Percentiles rank a stretch among this genome's conserved stretches.
phyloP scores from a whole-genome alignment of 2,113 vertebrate species.

The Piaya cayana region DNA sequence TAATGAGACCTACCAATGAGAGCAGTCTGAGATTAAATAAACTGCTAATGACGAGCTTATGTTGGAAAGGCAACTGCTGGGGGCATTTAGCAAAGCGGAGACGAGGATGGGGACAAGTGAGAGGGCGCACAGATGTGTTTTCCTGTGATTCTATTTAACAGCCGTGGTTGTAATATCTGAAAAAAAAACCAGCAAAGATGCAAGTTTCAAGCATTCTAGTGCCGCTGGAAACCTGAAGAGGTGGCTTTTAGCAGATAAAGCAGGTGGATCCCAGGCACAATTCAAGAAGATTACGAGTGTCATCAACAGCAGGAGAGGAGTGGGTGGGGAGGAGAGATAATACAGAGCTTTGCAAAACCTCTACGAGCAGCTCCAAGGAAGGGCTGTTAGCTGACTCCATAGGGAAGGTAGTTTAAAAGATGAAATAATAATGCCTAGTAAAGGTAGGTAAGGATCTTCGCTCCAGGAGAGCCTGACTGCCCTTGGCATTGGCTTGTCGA shows the following conservation, averaged over 20 bases:
- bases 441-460: not conserved
- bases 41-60: not conserved
- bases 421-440: not conserved
- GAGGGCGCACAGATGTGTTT: not conserved
- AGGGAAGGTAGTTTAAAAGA: not conserved
- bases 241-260: not conserved
- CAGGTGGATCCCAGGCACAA: not conserved
- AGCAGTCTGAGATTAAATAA: not conserved
- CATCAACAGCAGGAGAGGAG: not conserved
- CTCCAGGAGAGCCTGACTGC: not conserved
- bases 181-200: not conserved
- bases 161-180: not conserved
- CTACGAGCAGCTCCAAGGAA: not conserved
- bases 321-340: not conserved
- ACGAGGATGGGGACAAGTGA: not conserved
- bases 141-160: not conserved
- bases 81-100: not conserved
- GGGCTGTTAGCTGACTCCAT: not conserved
- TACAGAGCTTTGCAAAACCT: not conserved
- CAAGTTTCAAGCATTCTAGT: not conserved
- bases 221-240: not conserved
- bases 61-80: not conserved
- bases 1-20: not conserved
- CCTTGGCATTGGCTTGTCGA: not conserved
- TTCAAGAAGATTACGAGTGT: constrained; percentile 29